phyloP scores from a whole-genome alignment of 2,113 vertebrate species.

The Neolamprologus fasciatus region DNA sequence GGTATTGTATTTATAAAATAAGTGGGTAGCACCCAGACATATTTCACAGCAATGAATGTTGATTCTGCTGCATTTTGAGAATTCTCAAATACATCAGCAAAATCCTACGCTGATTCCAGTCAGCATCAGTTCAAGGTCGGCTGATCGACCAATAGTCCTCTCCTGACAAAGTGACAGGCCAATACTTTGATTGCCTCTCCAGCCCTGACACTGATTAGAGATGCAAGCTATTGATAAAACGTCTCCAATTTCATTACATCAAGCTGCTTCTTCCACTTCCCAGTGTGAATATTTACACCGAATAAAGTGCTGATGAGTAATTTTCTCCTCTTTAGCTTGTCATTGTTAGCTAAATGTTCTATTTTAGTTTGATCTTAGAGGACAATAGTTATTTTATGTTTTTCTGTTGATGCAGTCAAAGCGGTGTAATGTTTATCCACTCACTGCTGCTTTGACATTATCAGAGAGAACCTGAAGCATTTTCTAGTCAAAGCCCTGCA shows the following conservation, averaged over 20 bases:
- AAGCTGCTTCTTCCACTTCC: not conserved
- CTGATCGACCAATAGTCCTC: not conserved
- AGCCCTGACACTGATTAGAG: not conserved
- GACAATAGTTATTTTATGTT: not conserved
- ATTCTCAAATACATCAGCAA: not conserved
- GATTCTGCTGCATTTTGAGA: not conserved
- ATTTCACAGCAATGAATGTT: not conserved
- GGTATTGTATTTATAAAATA: not conserved
- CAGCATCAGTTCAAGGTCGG: not conserved
- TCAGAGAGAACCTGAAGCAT: not conserved
- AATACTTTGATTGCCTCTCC: not conserved
- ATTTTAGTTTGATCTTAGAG: not conserved
- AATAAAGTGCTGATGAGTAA: not conserved
- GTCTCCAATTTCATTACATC: not conserved
- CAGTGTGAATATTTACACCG: slow-evolving; percentile 4
- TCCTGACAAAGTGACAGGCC: not conserved
- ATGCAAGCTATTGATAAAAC: not conserved
- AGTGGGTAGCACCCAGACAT: not conserved
- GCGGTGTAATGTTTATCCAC: not conserved
- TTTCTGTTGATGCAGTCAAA: not conserved
- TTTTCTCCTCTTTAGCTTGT: not conserved
- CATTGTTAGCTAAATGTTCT: not conserved
- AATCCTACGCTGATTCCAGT: not conserved
- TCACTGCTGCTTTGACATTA: not conserved
- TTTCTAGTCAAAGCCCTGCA: not conserved